Evolutionary conservation across 2,888 invertebrate genomes (phyloP), one percentile per base, ranked within the genome.

Genomic region (Neoascia interrupta): DNA sequence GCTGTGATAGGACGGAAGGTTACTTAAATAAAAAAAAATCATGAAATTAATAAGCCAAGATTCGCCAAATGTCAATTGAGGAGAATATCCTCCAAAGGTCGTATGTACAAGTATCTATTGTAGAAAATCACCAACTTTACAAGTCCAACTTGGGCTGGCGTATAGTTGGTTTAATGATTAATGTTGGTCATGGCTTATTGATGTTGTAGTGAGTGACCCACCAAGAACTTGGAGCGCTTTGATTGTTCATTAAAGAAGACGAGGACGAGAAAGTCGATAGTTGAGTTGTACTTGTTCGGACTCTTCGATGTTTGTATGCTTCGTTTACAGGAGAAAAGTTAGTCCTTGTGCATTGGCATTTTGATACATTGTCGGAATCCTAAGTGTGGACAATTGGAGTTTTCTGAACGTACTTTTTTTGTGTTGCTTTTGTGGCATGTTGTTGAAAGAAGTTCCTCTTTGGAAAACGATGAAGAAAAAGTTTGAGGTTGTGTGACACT

Each of bases 161-260:
- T n/a, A 11, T 47, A 41, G 41, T 45, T 54, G 36, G 61, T 74
- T 74, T 61, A 68, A 69, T 75, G 56, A 56, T 69, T 75, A 69
- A 49, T 56, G 56, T 61, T 69, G 72, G 34, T 60, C 58, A 31
- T 60, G 56, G 63, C 23, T 76, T 64, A 64, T 64, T 70, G 75
- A 76, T 75, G 69, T 61, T 68, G 39, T n/a, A n/a, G 3, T 31
- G 47, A 54, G 70, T 45, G 47, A 47, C 18, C 64, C 36, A 43
- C 61, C 5, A 15, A 45, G 69, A 51, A 28, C 11, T 49, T 31
- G 70, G 28, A 60, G 39, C 45, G 34, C 60, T 64, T 70, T 72
- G 76, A 70, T 76, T 76, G 76, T 76, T 76, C 76, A 76, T 76
- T 76, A 72, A 64, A 64, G 53, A 49, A 23, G 39, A 37, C 43